Base-by-base conservation (phyloP, 2,888 invertebrate species). In the Laspeyria flexula region DNA sequence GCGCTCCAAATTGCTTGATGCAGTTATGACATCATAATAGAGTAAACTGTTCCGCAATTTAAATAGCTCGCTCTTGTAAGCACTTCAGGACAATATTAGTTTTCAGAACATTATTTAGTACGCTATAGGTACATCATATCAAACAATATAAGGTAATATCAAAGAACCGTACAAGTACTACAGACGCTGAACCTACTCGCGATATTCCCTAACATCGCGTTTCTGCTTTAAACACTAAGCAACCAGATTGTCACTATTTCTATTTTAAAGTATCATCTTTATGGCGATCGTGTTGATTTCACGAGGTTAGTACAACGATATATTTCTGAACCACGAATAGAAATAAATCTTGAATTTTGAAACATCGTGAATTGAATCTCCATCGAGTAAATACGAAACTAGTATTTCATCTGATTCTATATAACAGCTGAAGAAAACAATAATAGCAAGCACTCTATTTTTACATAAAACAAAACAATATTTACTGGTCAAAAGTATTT, bases 241-340 rank as follows among this genome's bases (percentile, higher is more conserved):
- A 18, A 18, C 18, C 11, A 12, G 15, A 7, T n/a, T n/a, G 1
- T 33, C 3, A 5, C 15, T 12, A 11, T 33, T 15, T 37, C 1
- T 37, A 1, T 23, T 11, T 12, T 49, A 5, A 38, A 27, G 37
- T 48, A 30, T 35, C 16, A 29, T 15, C n/a, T 34, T 48, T 53
- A 45, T 12, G 29, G 31, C 1, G 35, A 25, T 15, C 5, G 45
- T 33, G 39, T 33, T 44, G 44, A 60, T 45, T 25, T 30, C 11
- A 29, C 11, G 25, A 31, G 31, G 5, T 13, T 6, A 13, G 43
- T 64, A 43, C 23, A n/a, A 29, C 18, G 13, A 9, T 44, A 43
- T 9, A 13, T 16, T 21, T 39, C 35, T 16, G 13, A 42, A 39
- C 34, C 35, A 65, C 46, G 55, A 47, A 50, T 50, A 35, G 35